Evolutionary conservation across 1,140 invertebrate genomes (phyloP).

Genomic region (Brachionus rubens): DNA sequence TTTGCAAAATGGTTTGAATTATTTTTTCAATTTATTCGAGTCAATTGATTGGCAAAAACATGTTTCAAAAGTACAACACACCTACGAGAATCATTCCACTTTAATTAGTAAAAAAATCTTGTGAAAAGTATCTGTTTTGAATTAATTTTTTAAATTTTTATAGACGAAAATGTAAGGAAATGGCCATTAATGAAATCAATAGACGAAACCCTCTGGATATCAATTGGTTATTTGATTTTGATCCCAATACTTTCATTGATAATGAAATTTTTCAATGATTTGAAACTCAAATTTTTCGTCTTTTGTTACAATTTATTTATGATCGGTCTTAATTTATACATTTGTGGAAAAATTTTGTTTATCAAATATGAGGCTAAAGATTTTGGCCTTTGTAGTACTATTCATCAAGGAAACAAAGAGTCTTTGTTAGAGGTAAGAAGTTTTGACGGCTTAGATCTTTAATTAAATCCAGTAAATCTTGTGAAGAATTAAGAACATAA

Average conservation of each 20-base stretch:
- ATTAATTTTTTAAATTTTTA: background rate
- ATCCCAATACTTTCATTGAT: background rate
- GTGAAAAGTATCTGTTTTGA: background rate
- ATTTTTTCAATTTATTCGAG: background rate
- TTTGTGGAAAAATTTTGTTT: background rate
- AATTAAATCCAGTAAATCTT: too few species aligned
- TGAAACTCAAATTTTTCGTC: constrained; percentile 25
- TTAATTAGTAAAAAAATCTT: background rate
- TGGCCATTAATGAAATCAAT: constrained; percentile 30
- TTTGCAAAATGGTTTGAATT: background rate
- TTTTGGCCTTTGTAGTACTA: background rate
- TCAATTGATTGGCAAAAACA: background rate
- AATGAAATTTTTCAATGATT: constrained; percentile 17
- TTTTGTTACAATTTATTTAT: constrained; percentile 1
- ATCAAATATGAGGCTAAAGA: constrained; percentile 7
- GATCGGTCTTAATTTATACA: constrained; percentile 19
- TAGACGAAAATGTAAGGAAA: constrained; percentile 7
- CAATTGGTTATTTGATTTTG: background rate
- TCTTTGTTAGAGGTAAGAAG: background rate
- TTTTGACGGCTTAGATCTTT: too few species aligned
- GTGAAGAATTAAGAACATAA: too few species aligned
- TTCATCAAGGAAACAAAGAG: background rate
- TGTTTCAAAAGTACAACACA: background rate
- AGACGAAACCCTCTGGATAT: background rate
- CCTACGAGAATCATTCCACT: background rate